A percentile compares a stretch with the other conserved stretches of the same genome.
These are phyloP conservation scores for Harpalus rubripes DNA, from an alignment of 2,888 invertebrate genomes.

Conservation along the genomic window DNA sequence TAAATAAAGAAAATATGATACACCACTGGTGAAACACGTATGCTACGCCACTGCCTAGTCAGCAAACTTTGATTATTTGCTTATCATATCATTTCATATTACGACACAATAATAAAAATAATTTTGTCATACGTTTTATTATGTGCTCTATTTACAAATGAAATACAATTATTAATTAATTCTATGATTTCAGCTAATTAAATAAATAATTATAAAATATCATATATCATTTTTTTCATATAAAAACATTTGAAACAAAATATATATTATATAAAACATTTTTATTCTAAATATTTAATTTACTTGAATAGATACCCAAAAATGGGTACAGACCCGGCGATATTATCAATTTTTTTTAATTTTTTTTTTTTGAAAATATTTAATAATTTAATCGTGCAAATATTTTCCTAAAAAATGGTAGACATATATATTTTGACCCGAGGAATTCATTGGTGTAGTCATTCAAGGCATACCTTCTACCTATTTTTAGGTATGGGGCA, in stretches of 20 bases:
- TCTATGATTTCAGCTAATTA: background rate
- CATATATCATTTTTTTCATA: background rate
- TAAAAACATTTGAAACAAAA: too few species aligned
- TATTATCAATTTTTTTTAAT: too few species aligned
- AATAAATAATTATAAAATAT: background rate
- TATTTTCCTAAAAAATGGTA: too few species aligned
- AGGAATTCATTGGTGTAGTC: too few species aligned
- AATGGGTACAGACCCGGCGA: too few species aligned
- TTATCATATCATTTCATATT: background rate
- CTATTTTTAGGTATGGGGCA: background rate
- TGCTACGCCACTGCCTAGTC: background rate
- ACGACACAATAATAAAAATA: background rate
- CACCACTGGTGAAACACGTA: background rate
- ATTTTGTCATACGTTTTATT: background rate
- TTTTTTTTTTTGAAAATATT: too few species aligned
- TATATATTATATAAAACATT: too few species aligned
- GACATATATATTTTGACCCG: too few species aligned
- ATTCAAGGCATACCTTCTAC: background rate
- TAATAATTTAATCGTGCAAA: too few species aligned
- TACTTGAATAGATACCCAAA: too few species aligned
- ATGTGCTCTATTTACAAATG: background rate
- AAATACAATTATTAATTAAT: background rate
- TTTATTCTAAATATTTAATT: too few species aligned
- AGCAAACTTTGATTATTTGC: background rate
- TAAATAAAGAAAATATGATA: background rate